Percentiles rank a stretch among this genome's conserved stretches.
Evolutionary conservation across 2,113 vertebrate genomes (phyloP).

Genomic region (Leptodactylus fuscus): DNA sequence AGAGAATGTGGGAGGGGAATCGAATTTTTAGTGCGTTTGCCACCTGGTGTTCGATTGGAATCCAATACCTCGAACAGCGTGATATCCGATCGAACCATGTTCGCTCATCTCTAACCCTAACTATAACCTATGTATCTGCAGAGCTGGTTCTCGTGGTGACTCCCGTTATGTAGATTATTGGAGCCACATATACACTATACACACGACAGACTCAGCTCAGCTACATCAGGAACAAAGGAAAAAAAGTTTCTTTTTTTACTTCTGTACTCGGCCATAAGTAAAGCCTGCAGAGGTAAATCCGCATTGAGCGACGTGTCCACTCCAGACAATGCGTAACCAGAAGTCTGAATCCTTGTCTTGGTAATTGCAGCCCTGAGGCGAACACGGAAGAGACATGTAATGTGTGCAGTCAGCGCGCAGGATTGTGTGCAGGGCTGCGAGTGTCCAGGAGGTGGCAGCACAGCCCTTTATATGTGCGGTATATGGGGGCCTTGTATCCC

Average conservation of each 20-base stretch:
- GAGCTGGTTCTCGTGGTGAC: too few relatives aligned
- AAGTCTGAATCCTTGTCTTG: conserved; percentile 22
- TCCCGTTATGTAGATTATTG: too few relatives aligned
- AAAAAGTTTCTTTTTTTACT: not conserved
- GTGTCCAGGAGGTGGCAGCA: conserved; percentile 45
- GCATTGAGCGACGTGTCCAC: not conserved
- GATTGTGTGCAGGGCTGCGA: not conserved
- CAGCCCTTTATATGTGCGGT: not conserved
- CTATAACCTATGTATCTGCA: too few relatives aligned
- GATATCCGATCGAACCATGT: too few relatives aligned
- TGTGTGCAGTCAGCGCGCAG: not conserved
- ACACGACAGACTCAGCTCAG: too few relatives aligned
- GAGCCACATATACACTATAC: too few relatives aligned
- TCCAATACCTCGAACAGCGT: too few relatives aligned
- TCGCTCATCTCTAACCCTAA: too few relatives aligned
- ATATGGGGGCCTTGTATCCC: not conserved
- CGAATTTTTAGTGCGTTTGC: too few relatives aligned
- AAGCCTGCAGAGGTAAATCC: conserved; percentile 10
- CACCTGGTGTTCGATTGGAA: too few relatives aligned
- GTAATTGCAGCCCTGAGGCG: conserved; percentile 37
- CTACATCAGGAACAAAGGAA: too few relatives aligned
- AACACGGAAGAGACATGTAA: conserved; percentile 15
- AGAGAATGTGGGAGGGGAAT: too few relatives aligned
- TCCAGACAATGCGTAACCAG: conserved; percentile 27
- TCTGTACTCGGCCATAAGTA: not conserved